Evolutionary conservation across 2,888 invertebrate genomes (phyloP).

Genomic region (Myathropa florea): DNA sequence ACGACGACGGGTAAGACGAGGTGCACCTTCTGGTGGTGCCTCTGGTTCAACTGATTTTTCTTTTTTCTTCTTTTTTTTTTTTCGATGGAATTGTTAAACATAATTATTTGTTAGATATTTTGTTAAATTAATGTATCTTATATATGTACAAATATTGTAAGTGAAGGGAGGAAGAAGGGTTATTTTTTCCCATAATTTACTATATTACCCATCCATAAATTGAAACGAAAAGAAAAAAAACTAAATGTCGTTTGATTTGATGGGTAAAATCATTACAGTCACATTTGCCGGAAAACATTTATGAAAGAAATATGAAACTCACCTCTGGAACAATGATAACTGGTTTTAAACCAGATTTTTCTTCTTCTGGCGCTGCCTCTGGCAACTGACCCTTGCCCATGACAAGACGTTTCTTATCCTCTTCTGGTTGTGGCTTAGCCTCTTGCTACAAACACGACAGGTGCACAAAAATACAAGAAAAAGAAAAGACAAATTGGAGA

Average conservation of each 20-base stretch:
- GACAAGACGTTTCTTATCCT: slow-evolving; percentile 75
- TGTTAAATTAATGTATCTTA: background rate
- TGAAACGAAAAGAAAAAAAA: too few relatives aligned
- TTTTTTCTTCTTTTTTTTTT: slow-evolving; percentile 27
- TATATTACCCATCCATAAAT: too few relatives aligned
- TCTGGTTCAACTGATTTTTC: slow-evolving; percentile 74
- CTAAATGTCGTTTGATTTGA: too few relatives aligned
- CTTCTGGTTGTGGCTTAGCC: slow-evolving; percentile 71
- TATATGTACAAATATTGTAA: too few relatives aligned
- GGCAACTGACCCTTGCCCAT: slow-evolving; percentile 79
- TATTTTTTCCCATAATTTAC: too few relatives aligned
- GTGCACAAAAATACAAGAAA: background rate
- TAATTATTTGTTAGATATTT: background rate
- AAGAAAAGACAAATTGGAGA: background rate
- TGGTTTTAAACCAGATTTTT: slow-evolving; percentile 77
- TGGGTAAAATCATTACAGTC: too few relatives aligned
- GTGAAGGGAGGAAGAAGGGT: background rate
- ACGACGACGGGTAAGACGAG: slow-evolving; percentile 75
- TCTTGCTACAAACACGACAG: slow-evolving; percentile 77
- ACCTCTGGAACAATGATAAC: slow-evolving; percentile 80
- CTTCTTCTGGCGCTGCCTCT: slow-evolving; percentile 75
- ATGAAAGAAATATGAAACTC: slow-evolving; percentile 33
- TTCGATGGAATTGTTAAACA: background rate
- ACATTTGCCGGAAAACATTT: slow-evolving; percentile 5
- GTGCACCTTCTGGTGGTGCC: slow-evolving; percentile 77